Percentiles rank a stretch among this genome's conserved stretches.
Evolutionary conservation across 2,797 vertebrate genomes (phyloP).

Genomic region (Fringilla coelebs): DNA sequence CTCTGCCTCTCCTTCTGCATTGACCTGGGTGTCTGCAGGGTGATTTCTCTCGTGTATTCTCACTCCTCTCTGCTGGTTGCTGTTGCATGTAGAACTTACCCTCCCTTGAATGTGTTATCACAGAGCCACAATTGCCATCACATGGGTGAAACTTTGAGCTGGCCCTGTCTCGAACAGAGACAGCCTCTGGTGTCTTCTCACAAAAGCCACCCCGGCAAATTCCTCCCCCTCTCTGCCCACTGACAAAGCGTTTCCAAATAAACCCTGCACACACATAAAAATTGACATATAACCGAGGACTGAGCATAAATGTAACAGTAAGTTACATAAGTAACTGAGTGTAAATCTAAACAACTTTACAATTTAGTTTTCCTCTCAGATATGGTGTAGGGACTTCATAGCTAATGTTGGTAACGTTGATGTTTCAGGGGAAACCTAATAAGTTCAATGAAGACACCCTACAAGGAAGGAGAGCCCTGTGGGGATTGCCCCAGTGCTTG

Average conservation of each 20-base stretch:
- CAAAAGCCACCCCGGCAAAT: not conserved
- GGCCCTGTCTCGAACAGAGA: not conserved
- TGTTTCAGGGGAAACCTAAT: constrained; percentile 77
- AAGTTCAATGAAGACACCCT: constrained; percentile 52
- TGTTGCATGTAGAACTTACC: not conserved
- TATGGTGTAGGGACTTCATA: not conserved
- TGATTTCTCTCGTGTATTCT: not conserved
- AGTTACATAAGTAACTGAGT: not conserved
- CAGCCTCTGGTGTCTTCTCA: not conserved
- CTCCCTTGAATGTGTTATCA: not conserved
- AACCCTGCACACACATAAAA: not conserved
- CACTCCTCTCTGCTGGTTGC: not conserved
- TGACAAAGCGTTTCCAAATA: not conserved
- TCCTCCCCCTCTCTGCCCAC: accelerated
- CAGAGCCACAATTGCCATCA: not conserved
- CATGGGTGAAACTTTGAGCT: accelerated
- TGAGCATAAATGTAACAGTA: not conserved
- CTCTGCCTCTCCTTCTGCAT: not conserved
- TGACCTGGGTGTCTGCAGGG: not conserved
- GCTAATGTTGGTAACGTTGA: not conserved
- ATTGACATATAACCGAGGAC: not conserved
- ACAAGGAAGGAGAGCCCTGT: constrained; percentile 72
- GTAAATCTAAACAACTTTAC: not conserved
- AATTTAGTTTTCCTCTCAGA: not conserved
- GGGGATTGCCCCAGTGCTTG: constrained; percentile 75